Conservation (phyloP, 2,113 vertebrate genomes). For the Polypterus senegalus region DNA sequence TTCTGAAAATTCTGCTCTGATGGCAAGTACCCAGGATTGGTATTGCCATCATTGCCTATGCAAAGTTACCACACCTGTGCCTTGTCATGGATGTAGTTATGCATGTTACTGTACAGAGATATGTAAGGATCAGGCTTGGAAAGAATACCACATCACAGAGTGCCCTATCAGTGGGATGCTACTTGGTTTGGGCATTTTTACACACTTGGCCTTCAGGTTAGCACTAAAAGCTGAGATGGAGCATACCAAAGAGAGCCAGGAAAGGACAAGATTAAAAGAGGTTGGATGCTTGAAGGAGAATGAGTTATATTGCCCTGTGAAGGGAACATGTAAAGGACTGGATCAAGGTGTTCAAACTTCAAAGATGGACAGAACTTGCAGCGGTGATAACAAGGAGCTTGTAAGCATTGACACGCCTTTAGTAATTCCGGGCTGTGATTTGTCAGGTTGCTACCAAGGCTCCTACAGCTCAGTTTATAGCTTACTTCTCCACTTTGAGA, state of each 20-base stretch:
- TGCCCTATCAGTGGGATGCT: slow-evolving; percentile 65
- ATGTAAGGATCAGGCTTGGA: slow-evolving; percentile 66
- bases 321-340: no score
- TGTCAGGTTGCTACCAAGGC: slow-evolving; percentile 29
- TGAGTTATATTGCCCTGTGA: neutral
- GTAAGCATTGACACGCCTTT: slow-evolving; percentile 4
- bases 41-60: slow-evolving; percentile 74
- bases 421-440: slow-evolving; percentile 29
- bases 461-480: slow-evolving; percentile 60
- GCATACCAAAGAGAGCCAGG: slow-evolving; percentile 32
- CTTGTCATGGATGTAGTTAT: slow-evolving; percentile 71
- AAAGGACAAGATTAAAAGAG: slow-evolving; percentile 5
- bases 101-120: slow-evolving; percentile 64
- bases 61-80: slow-evolving; percentile 42
- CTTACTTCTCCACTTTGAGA: slow-evolving; percentile 61
- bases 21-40: slow-evolving; percentile 39
- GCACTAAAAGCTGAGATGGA: slow-evolving; percentile 59
- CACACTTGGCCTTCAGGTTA: slow-evolving; percentile 68
- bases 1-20: neutral
- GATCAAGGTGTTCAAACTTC: no score
- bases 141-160: slow-evolving; percentile 64
- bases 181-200: slow-evolving; percentile 58
- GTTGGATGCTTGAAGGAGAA: slow-evolving; percentile 5
- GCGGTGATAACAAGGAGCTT: neutral
- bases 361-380: no score